Evolutionary conservation across 2,888 invertebrate species (phyloP), one percentile per base, ranked within the genome.

Genomic region (Heliconius sara): DNA sequence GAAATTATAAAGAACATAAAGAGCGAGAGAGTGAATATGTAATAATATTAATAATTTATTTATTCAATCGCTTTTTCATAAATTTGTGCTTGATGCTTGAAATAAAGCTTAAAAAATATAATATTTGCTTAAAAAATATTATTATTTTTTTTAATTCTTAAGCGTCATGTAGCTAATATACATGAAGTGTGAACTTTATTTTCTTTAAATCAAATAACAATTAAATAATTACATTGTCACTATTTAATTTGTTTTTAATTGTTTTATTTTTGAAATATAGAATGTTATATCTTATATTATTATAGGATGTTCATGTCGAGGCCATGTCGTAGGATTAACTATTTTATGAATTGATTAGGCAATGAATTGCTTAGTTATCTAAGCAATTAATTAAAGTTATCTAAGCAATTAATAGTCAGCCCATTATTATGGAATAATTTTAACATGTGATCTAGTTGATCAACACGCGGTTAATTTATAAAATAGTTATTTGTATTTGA

Each of bases 51-150:
- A 25, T 43, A 43, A 39, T 25, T 70, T 6, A 47, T 13, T 25
- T 43, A 43, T 70, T 43, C 13, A 13, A 68, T 39, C 39, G 12
- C 34, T 39, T 39, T 70, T 68, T 39, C n/a, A 70, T 25, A 43
- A 43, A 39, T 39, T 43, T 43, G 43, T 70, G 43, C 67, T 68
- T 68, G n/a, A 70, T 70, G 27, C 25, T 70, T 47, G 25, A 47
- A 47, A 70, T 39, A 47, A 39, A 9, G 3, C 25, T 70, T 70
- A 3, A 30, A 43, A 70, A 70, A 16, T 43, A 43, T 43, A 70
- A 43, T 43, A 13, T 70, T 70, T 25, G 16, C 43, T 27, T 27
- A 27, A 43, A 25, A 25, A 43, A 68, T 68, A 43, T 67, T 19
- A 39, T n/a, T 25, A n/a, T 25, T 68, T 39, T 68, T n/a, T n/a